Evolutionary conservation across 2,888 invertebrate genomes (phyloP).

Genomic region (Heliconius ismenius): DNA sequence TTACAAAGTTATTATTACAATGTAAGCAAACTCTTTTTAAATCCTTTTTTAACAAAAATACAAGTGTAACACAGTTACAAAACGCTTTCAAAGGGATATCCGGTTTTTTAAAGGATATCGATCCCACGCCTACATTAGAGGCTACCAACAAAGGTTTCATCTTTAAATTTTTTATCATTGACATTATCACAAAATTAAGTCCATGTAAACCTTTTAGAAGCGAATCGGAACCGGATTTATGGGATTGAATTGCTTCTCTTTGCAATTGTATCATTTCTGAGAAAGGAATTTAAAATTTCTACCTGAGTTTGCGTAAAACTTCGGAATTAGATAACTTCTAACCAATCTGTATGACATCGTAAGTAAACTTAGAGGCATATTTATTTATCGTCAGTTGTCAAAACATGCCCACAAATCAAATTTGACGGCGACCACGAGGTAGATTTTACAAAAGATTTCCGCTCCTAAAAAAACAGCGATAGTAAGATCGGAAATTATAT

Average conservation of each 20-base stretch:
- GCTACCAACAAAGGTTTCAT: slow-evolving; percentile 31
- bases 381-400: slow-evolving; percentile 62
- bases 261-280: slow-evolving; percentile 44
- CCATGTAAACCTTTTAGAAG: slow-evolving; percentile 50
- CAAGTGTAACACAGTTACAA: slow-evolving; percentile 54
- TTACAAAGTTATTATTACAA: not conserved
- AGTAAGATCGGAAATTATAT: slow-evolving; percentile 1
- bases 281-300: slow-evolving; percentile 42
- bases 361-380: slow-evolving; percentile 47
- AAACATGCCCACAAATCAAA: slow-evolving; percentile 68
- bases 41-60: slow-evolving; percentile 30
- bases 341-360: slow-evolving; percentile 50
- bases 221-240: slow-evolving; percentile 37
- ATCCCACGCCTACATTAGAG: slow-evolving; percentile 66
- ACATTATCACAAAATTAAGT: slow-evolving; percentile 59
- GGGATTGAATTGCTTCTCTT: slow-evolving; percentile 37
- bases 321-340: slow-evolving; percentile 37
- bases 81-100: slow-evolving; percentile 66
- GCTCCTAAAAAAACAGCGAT: slow-evolving; percentile 58
- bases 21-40: slow-evolving; percentile 22
- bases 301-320: slow-evolving; percentile 57
- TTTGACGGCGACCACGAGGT: slow-evolving; percentile 64
- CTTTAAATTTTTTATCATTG: slow-evolving; percentile 44
- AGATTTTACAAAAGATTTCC: slow-evolving; percentile 65
- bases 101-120: slow-evolving; percentile 61